A percentile compares a stretch with the other conserved stretches of the same genome.
phyloP scores from a whole-genome alignment of 2,113 vertebrate species.

The Lagopus muta region DNA sequence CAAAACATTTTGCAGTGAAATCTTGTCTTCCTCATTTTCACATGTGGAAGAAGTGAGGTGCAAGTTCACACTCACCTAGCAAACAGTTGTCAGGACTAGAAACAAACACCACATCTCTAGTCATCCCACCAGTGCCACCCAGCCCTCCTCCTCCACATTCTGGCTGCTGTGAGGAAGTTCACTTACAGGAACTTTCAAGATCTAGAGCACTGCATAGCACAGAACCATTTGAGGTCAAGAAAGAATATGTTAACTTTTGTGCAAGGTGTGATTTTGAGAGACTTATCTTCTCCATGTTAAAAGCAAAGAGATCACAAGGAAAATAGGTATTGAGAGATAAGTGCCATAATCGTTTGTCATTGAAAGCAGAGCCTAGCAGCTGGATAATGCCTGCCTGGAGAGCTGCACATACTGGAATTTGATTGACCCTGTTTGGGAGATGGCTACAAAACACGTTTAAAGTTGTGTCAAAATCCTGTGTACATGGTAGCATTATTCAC shows the following conservation, averaged over 20 bases:
- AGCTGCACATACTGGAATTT: neutral
- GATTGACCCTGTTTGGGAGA: neutral
- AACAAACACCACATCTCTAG: neutral
- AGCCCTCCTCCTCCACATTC: neutral
- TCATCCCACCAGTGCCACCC: neutral
- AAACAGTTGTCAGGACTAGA: neutral
- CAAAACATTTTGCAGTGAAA: neutral
- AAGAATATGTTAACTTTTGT: neutral
- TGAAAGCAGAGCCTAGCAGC: neutral
- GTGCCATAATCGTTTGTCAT: neutral
- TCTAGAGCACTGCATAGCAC: neutral
- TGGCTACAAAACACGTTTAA: neutral
- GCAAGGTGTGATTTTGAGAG: neutral
- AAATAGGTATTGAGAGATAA: neutral
- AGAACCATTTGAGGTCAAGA: rapidly evolving
- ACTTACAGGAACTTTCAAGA: neutral
- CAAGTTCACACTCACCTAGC: rapidly evolving
- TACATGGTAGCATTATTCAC: neutral
- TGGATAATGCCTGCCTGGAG: neutral
- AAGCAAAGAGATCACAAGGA: neutral
- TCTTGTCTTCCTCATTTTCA: neutral
- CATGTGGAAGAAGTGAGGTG: neutral
- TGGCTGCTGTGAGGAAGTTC: neutral
- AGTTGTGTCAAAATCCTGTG: neutral
- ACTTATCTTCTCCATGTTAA: neutral